A percentile compares a stretch with the other conserved stretches of the same genome.
Evolutionary conservation across 2,888 invertebrate genomes (phyloP).

Genomic region (Malthinus flaveolus): DNA sequence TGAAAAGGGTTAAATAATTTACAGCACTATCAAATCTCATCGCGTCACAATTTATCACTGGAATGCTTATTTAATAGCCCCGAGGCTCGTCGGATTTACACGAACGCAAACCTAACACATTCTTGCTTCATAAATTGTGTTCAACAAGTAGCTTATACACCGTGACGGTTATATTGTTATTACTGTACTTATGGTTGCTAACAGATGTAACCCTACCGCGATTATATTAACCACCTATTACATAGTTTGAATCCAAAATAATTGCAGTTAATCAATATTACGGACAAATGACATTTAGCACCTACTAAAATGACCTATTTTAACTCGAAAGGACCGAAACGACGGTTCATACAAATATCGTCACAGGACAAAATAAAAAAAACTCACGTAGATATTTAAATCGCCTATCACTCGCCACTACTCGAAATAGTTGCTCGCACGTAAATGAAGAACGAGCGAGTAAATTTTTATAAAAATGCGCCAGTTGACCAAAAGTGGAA

Average conservation of each 20-base stretch:
- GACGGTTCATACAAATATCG: no score
- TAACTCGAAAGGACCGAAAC: no score
- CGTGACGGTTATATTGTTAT: slow-evolving; percentile 57
- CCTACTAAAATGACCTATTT: slow-evolving; percentile 4
- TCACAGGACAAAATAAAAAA: no score
- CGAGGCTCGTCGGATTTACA: slow-evolving; percentile 49
- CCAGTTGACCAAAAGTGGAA: no score
- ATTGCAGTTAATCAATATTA: slow-evolving; percentile 20
- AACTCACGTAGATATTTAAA: no score
- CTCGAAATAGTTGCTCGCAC: no score
- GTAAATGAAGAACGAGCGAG: no score
- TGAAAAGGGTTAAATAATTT: slow-evolving; percentile 57
- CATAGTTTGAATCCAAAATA: slow-evolving; percentile 23
- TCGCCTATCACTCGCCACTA: no score
- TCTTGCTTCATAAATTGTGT: slow-evolving; percentile 56
- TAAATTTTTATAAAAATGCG: no score
- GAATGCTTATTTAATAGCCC: slow-evolving; percentile 57
- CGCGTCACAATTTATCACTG: slow-evolving; percentile 57
- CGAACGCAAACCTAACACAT: slow-evolving; percentile 48
- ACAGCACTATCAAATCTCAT: slow-evolving; percentile 57
- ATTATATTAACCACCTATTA: slow-evolving; percentile 39
- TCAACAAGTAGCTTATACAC: slow-evolving; percentile 59
- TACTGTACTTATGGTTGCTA: slow-evolving; percentile 56
- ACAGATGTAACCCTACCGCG: slow-evolving; percentile 55
- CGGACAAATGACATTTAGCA: neutral